These are phyloP conservation scores for Scarus forsteni DNA, from an alignment of 2,797 vertebrate genomes.

Conservation along the genomic window DNA sequence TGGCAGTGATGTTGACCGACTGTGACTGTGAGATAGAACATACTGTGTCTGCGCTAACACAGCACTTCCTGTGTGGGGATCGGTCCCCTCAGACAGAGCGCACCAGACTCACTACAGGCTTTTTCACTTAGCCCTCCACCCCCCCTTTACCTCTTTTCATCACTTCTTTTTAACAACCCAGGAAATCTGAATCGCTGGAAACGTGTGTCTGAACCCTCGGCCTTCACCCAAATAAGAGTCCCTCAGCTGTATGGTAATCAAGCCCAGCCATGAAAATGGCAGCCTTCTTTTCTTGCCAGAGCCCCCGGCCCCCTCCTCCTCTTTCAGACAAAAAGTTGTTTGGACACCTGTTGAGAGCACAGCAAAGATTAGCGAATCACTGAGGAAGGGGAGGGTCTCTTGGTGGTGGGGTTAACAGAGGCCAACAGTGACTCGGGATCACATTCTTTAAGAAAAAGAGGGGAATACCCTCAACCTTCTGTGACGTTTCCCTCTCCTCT, in stretches of 20 bases:
- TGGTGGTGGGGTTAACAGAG: slow-evolving; percentile 84
- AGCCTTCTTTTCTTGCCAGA: slow-evolving; percentile 82
- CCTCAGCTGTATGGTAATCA: slow-evolving; percentile 96
- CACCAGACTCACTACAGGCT: slow-evolving; percentile 66
- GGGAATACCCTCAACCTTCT: slow-evolving; percentile 52
- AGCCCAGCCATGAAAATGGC: slow-evolving; percentile 87
- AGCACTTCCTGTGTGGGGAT: slow-evolving; percentile 78
- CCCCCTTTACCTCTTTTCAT: slow-evolving; percentile 64
- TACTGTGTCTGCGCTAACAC: slow-evolving; percentile 75
- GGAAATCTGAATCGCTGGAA: slow-evolving; percentile 83
- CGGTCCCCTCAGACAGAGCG: slow-evolving; percentile 67
- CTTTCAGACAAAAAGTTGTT: slow-evolving; percentile 90
- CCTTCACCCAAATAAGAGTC: slow-evolving; percentile 74
- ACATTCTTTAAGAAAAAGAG: slow-evolving; percentile 85
- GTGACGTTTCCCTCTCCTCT: slow-evolving; percentile 49
- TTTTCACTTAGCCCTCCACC: slow-evolving; percentile 70
- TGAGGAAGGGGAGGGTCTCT: slow-evolving; percentile 69
- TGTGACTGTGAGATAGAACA: slow-evolving; percentile 72
- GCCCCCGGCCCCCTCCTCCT: slow-evolving; percentile 72
- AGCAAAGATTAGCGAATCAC: slow-evolving; percentile 86
- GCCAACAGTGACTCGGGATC: slow-evolving; percentile 87
- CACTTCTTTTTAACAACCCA: slow-evolving; percentile 78
- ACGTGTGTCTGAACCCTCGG: slow-evolving; percentile 74
- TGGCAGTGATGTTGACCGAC: slow-evolving; percentile 67
- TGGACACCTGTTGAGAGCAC: slow-evolving; percentile 92